These are phyloP conservation scores for Selene dorsalis DNA, from an alignment of 2,797 vertebrate species.

Conservation along the genomic window DNA sequence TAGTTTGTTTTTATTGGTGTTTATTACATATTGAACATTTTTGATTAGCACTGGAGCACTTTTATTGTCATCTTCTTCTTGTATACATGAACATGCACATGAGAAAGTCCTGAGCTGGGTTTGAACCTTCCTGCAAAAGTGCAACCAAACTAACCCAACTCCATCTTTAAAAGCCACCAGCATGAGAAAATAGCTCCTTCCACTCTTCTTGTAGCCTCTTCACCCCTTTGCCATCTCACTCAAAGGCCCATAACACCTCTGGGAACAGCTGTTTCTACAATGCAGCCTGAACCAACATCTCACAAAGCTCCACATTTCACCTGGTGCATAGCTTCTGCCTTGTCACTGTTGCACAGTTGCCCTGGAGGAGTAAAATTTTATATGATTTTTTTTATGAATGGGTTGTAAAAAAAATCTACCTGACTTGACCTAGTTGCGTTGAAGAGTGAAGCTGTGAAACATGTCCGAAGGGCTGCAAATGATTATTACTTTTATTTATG, in stretches of 20 bases:
- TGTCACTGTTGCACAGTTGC: background rate
- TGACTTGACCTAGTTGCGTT: background rate
- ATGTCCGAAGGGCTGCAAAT: background rate
- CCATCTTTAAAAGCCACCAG: background rate
- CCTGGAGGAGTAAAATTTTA: background rate
- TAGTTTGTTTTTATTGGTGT: too few relatives aligned
- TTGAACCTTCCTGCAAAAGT: background rate
- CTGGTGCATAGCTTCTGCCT: background rate
- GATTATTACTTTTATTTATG: background rate
- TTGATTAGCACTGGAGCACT: too few relatives aligned
- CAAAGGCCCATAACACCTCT: background rate
- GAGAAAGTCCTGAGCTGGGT: background rate
- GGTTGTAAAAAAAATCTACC: background rate
- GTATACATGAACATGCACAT: too few relatives aligned
- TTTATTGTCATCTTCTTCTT: too few relatives aligned
- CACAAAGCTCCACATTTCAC: too few relatives aligned
- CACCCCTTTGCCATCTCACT: background rate
- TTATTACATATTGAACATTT: too few relatives aligned
- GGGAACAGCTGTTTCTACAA: background rate
- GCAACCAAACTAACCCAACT: too few relatives aligned
- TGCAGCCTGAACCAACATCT: too few relatives aligned
- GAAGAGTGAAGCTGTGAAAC: background rate
- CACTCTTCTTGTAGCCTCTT: background rate
- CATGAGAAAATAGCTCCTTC: background rate
- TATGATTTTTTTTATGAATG: background rate